Percentiles rank a stretch among this genome's conserved stretches.
phyloP scores from a whole-genome alignment of 2,797 vertebrate genomes.

The Phrynocephalus forsythii region DNA sequence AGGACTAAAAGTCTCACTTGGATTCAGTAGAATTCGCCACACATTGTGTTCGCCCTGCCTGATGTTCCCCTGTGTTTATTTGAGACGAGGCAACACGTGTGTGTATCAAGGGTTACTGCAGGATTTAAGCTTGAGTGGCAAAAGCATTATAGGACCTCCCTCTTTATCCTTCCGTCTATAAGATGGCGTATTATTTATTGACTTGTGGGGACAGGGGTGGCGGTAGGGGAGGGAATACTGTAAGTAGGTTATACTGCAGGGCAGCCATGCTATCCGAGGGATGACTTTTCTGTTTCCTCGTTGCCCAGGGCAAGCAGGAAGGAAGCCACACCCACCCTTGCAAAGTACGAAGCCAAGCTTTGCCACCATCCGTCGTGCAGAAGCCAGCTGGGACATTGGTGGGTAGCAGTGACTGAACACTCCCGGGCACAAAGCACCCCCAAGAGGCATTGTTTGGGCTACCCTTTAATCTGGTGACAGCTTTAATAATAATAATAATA shows the following conservation, averaged over 20 bases:
- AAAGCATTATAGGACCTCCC: background rate
- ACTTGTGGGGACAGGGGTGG: no score
- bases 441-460: background rate
- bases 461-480: background rate
- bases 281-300: background rate
- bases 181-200: background rate
- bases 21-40: background rate
- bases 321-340: constrained; percentile 81
- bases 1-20: background rate
- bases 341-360: constrained; percentile 84
- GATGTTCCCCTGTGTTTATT: background rate
- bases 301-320: constrained; percentile 62
- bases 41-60: background rate
- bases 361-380: constrained; percentile 81
- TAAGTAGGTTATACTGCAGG: no score
- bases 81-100: no score
- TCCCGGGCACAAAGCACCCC: no score
- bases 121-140: background rate
- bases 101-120: no score
- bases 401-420: background rate
- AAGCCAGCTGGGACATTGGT: constrained; percentile 79
- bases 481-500: no score
- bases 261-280: background rate
- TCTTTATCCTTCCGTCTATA: background rate
- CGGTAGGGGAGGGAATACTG: no score